phyloP scores from a whole-genome alignment of 2,888 invertebrate genomes.

The Acleris holmiana region DNA sequence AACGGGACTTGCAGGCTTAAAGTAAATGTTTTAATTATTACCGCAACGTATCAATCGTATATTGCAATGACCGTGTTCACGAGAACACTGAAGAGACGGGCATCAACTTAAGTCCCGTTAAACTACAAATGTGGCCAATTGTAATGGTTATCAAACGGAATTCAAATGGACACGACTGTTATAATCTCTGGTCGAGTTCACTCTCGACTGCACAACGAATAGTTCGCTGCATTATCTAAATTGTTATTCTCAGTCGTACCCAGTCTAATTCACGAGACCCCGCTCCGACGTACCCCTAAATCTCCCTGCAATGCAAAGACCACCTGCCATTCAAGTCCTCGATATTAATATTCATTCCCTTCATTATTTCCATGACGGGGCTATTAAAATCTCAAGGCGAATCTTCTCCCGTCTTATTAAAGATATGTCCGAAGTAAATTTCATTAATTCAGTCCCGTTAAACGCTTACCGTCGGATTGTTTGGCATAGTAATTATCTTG shows the following conservation, averaged over 20 bases:
- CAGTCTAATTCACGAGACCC: conserved; percentile 42
- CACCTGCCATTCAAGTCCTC: conserved; percentile 63
- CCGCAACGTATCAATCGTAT: too few species aligned
- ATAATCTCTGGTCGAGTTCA: background rate
- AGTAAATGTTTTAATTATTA: too few species aligned
- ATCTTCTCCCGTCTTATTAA: conserved; percentile 58
- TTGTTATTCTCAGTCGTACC: conserved; percentile 37
- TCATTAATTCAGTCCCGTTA: conserved; percentile 49
- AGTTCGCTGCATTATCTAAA: conserved; percentile 25
- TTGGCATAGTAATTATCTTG: conserved; percentile 12
- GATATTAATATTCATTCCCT: conserved; percentile 73
- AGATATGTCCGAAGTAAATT: conserved; percentile 62
- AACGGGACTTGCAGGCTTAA: too few species aligned
- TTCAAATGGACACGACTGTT: background rate
- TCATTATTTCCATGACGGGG: conserved; percentile 68
- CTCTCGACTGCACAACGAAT: background rate
- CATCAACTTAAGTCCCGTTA: too few species aligned
- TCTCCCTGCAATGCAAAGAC: conserved; percentile 72
- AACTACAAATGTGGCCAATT: too few species aligned
- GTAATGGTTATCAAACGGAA: background rate
- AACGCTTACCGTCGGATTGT: conserved; percentile 29
- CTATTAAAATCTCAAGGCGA: conserved; percentile 67
- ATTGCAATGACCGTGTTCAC: too few species aligned
- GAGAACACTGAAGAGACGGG: too few species aligned
- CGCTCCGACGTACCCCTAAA: conserved; percentile 45